Base-by-base conservation (phyloP, 2,113 vertebrate species). In the Suricata suricatta region DNA sequence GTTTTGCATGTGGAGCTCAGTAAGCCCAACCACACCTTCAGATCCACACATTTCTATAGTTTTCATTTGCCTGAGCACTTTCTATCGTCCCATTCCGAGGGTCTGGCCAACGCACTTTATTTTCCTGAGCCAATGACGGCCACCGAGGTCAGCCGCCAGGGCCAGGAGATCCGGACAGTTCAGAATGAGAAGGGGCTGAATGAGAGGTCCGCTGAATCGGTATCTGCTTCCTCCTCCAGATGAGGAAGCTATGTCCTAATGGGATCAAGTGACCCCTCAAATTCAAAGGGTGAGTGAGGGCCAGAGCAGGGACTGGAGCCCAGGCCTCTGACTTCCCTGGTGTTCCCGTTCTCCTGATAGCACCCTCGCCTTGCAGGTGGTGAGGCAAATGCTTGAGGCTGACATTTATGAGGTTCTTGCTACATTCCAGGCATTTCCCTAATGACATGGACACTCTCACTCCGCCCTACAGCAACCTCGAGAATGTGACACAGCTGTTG, bases 351-450 rank as follows among this genome's bases (percentile, higher is more conserved):
- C 11, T 41, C 77, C 85, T 54, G 7, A 17, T 15, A 35, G 72
- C 33, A 29, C 11, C 0, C 4, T 21, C 9, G 3, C 57, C 57
- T 60, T 3, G 0, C 0, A 31, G 44, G 74, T 21, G 44, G 35
- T 1, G 11, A 31, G 38, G 31, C 47, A 50, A 71, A 29, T 47
- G 52, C 60, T 50, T 14, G 54, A 3, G n/a, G 64, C 21, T 52
- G 41, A 23, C 17, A 8, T 25, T 76, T 44, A 19, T 6, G 11
- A 23, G 41, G 52, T 19, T 21, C 47, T 35, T 50, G 57, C 85
- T 31, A 2, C 0, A 33, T 0, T 12, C 54, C 64, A 35, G 72
- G 64, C 29, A 64, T 41, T 41, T 76, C 60, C 91, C 44, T 76
- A 23, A 31, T 35, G 25, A n/a, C 12, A 2, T 3, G 21, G 68